Conservation (phyloP, 1,140 invertebrate species). For the Microplitis demolitor region DNA sequence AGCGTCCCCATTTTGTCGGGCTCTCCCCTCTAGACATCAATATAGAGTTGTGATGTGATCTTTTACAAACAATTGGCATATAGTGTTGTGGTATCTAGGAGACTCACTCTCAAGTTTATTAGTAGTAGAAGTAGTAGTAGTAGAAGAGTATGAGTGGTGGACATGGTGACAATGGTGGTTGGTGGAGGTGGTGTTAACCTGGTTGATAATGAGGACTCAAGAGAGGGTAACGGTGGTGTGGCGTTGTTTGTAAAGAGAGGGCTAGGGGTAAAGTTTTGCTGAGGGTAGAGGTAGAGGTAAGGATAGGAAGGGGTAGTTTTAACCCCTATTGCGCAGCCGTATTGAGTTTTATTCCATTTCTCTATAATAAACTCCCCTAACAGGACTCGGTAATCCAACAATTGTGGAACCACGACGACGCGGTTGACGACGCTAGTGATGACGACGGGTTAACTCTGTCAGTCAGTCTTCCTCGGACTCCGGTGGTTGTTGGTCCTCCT, state of each 20-base stretch:
- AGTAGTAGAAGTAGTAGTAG: no score
- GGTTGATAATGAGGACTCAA: no score
- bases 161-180: no score
- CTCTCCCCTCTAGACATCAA: no score
- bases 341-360: slow-evolving; percentile 1
- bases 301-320: not conserved
- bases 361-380: no score
- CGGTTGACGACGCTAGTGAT: slow-evolving; percentile 23
- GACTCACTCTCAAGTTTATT: not conserved
- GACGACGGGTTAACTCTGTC: slow-evolving; percentile 26
- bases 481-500: slow-evolving; percentile 39
- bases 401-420: slow-evolving; percentile 10
- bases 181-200: not conserved
- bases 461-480: slow-evolving; percentile 45
- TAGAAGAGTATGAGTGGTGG: no score
- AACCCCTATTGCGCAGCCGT: slow-evolving; percentile 14
- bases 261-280: not conserved
- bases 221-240: not conserved
- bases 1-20: no score
- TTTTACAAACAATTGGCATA: no score
- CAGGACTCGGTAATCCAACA: not conserved
- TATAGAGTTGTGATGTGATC: no score
- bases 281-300: not conserved
- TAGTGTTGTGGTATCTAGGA: no score
- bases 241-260: not conserved